Conservation (phyloP, 2,797 vertebrate species). For the Catharus ustulatus region DNA sequence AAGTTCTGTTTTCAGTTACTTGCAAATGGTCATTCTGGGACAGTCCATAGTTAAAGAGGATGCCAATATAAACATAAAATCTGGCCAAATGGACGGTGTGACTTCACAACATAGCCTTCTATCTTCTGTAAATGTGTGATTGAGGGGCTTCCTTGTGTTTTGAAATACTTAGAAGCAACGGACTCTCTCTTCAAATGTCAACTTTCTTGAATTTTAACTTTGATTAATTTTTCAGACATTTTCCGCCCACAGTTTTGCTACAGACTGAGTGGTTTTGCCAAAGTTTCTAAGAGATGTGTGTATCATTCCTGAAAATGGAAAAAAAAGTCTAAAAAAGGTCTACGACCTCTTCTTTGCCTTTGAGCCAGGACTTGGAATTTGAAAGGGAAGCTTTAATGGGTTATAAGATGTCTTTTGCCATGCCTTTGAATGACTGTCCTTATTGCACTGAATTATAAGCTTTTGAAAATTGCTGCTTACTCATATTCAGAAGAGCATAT, state of each 20-base stretch:
- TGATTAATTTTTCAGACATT: background rate
- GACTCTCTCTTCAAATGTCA: background rate
- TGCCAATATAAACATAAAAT: background rate
- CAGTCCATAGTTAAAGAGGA: background rate
- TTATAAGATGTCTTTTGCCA: conserved; percentile 27
- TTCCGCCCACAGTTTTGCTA: background rate
- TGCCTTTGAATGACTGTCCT: background rate
- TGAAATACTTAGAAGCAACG: background rate
- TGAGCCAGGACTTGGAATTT: conserved; percentile 4
- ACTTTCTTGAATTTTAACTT: conserved; percentile 17
- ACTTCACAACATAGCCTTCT: background rate
- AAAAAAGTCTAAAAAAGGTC: background rate
- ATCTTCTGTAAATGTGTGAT: background rate
- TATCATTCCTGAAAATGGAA: background rate
- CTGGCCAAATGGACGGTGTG: background rate
- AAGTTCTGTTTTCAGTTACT: background rate
- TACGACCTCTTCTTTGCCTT: conserved; percentile 2
- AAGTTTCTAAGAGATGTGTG: background rate
- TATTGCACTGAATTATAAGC: conserved; percentile 43
- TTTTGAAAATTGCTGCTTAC: conserved; percentile 57
- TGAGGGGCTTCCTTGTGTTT: background rate
- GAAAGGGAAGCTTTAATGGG: background rate
- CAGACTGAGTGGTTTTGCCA: background rate
- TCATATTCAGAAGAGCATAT: conserved; percentile 39
- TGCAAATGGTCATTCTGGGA: background rate